These are phyloP conservation scores for Craniophora ligustri DNA, from an alignment of 2,888 invertebrate species.

Conservation along the genomic window DNA sequence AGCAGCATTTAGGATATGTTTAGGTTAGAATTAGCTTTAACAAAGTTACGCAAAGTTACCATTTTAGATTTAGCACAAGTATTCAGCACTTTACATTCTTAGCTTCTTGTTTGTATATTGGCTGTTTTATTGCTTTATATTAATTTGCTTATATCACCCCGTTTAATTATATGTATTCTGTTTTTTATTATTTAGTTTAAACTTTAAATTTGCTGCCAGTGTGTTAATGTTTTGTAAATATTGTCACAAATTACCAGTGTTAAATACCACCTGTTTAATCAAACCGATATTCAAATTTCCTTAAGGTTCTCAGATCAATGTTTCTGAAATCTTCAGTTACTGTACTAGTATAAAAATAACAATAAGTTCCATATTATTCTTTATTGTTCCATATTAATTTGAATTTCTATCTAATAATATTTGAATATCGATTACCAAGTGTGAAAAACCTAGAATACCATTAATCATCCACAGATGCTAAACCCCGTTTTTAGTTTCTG, in stretches of 20 bases:
- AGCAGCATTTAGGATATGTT: slow-evolving; percentile 89
- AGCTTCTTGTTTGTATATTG: slow-evolving; percentile 64
- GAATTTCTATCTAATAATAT: slow-evolving; percentile 1
- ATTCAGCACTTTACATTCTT: slow-evolving; percentile 52
- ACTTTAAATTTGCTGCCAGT: slow-evolving; percentile 46
- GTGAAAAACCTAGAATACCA: slow-evolving; percentile 69
- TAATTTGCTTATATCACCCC: slow-evolving; percentile 45
- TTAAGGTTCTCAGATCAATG: not conserved
- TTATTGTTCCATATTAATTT: too few relatives aligned
- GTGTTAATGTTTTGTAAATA: slow-evolving; percentile 67
- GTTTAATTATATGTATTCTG: slow-evolving; percentile 50
- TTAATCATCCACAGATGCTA: slow-evolving; percentile 84
- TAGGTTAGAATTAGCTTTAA: slow-evolving; percentile 58
- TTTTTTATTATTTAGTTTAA: slow-evolving; percentile 49
- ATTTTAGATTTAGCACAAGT: slow-evolving; percentile 63
- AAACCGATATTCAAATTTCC: slow-evolving; percentile 62
- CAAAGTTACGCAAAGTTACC: slow-evolving; percentile 56
- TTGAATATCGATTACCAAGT: slow-evolving; percentile 74
- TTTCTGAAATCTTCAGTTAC: too few relatives aligned
- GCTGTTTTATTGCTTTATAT: slow-evolving; percentile 60
- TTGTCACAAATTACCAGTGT: slow-evolving; percentile 70
- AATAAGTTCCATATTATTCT: too few relatives aligned
- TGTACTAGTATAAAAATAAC: too few relatives aligned
- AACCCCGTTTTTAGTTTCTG: slow-evolving; percentile 78
- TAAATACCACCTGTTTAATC: slow-evolving; percentile 70